Percentiles rank a stretch among this genome's conserved stretches.
phyloP scores from a whole-genome alignment of 92 coral and sea anemone species.

The Umimayanthus kanabou region DNA sequence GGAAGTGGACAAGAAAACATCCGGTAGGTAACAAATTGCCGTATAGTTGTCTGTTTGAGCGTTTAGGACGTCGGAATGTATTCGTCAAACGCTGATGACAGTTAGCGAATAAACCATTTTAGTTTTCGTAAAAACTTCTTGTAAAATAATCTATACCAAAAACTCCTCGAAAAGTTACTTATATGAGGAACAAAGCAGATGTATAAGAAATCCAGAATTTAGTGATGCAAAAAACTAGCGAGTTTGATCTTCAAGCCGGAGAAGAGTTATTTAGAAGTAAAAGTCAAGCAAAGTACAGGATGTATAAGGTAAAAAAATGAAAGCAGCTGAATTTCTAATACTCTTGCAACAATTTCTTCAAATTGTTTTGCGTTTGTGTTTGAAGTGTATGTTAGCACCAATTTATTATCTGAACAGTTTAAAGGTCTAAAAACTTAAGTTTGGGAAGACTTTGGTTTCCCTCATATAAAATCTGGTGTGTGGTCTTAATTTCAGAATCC shows the following conservation, averaged over 20 bases:
- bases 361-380: background rate
- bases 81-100: constrained; percentile 10
- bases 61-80: background rate
- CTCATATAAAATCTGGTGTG: background rate
- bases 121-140: background rate
- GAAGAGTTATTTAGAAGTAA: background rate
- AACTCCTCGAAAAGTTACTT: background rate
- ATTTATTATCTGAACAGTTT: too few relatives aligned
- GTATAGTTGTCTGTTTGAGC: background rate
- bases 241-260: background rate
- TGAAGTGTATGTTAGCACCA: background rate
- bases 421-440: background rate
- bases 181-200: background rate
- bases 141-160: background rate
- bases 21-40: background rate
- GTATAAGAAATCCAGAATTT: too few relatives aligned
- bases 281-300: background rate
- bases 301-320: background rate
- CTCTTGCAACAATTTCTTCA: background rate
- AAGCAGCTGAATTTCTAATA: background rate
- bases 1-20: constrained; percentile 12
- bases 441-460: background rate
- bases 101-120: background rate
- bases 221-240: background rate
- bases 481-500: background rate